A percentile compares a stretch with the other conserved stretches of the same genome.
Evolutionary conservation across 2,888 invertebrate genomes (phyloP).

Genomic region (Agriopis aurantiaria): DNA sequence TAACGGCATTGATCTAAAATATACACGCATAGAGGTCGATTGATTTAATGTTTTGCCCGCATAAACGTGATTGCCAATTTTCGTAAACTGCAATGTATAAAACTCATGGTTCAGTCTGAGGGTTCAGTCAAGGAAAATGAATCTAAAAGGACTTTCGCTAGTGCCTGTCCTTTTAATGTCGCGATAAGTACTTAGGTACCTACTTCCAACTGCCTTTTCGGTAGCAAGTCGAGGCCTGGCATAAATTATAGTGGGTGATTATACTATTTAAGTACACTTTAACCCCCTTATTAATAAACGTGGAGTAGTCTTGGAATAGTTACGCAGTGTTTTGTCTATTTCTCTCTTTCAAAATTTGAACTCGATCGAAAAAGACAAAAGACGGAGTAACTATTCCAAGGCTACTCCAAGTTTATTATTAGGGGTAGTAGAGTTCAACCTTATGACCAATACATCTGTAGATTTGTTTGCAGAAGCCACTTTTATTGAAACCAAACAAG

Average conservation of each 20-base stretch:
- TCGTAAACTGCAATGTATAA: conserved; percentile 3
- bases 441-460: no score
- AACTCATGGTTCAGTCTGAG: conserved; percentile 5
- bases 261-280: no score
- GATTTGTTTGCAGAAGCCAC: no score
- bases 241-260: not conserved
- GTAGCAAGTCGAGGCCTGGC: conserved; percentile 13
- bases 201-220: conserved; percentile 11
- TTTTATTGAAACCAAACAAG: no score
- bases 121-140: conserved; percentile 21
- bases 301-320: no score
- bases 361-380: no score
- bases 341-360: no score
- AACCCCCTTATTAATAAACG: no score
- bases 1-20: conserved; percentile 30
- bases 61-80: not conserved
- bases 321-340: no score
- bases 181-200: not conserved
- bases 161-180: conserved; percentile 8
- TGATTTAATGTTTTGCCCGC: conserved; percentile 19
- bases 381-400: no score
- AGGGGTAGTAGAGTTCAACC: no score
- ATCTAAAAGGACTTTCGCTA: conserved; percentile 11
- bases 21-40: conserved; percentile 14
- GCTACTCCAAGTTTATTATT: no score